Percentiles rank a stretch among this genome's conserved stretches.
phyloP scores from a whole-genome alignment of 2,888 invertebrate species.

The Drosophila nr. perissopoda region DNA sequence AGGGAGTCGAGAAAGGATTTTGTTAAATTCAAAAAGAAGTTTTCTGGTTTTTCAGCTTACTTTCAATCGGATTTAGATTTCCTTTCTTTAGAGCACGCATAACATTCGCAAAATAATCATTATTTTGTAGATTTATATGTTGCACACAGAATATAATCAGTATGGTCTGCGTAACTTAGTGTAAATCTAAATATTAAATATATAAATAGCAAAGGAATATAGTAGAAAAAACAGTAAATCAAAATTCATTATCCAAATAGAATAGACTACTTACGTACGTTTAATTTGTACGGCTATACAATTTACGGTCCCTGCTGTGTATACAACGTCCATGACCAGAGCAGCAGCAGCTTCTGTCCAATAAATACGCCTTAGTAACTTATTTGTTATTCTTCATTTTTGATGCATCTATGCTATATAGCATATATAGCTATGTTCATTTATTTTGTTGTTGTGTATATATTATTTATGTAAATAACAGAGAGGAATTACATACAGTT shows the following conservation, averaged over 20 bases:
- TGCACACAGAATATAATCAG: background rate
- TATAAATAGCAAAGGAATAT: background rate
- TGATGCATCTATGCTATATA: slow-evolving; percentile 15
- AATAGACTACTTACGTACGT: background rate
- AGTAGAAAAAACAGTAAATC: background rate
- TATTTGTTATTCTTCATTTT: slow-evolving; percentile 18
- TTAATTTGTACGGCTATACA: background rate
- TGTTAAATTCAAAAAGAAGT: background rate
- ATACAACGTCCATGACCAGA: slow-evolving; percentile 18
- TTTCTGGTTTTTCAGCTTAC: background rate
- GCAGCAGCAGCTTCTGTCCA: slow-evolving; percentile 37
- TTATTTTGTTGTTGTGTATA: slow-evolving; percentile 10
- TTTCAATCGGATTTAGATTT: background rate
- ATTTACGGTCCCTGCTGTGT: slow-evolving; percentile 4
- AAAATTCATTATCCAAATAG: background rate
- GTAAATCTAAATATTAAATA: background rate
- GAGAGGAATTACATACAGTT: slow-evolving; percentile 50
- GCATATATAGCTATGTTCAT: slow-evolving; percentile 9
- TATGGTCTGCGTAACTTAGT: background rate
- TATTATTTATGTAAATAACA: slow-evolving; percentile 47
- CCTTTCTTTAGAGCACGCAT: too few relatives aligned
- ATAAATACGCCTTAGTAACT: slow-evolving; percentile 35
- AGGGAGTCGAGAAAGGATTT: background rate
- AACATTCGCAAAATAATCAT: background rate
- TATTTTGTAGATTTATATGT: background rate